Evolutionary conservation across 2,888 invertebrate genomes (phyloP), one percentile per base, ranked within the genome.

Genomic region (Belgica antarctica): DNA sequence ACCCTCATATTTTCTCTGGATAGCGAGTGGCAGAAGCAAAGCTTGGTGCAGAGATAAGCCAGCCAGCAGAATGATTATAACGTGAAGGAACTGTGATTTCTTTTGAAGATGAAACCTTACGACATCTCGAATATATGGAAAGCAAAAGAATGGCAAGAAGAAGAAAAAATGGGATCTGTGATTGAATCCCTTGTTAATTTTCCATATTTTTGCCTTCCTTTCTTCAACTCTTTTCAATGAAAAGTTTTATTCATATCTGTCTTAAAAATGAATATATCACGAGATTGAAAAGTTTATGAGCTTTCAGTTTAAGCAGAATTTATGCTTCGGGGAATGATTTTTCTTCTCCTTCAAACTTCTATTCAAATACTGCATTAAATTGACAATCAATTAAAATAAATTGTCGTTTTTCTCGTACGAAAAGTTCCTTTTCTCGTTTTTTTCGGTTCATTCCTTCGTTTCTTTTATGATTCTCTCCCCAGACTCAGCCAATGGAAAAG

Each of bases 381-480:
- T 62, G 62, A 62, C 62, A 62, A 62, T 31, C 62, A 62, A 62
- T 62, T 62, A 62, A 62, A 62, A 62, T 25, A 12, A 62, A 34
- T 62, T 34, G 34, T 34, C 62, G 62, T 62, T 59, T 31, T n/a
- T n/a, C 4, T n/a, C n/a, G 41, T 15, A 10, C 5, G 52, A 22
- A n/a, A 52, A 52, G 19, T 17, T 41, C 15, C 22, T 52, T 52
- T 52, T 52, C 19, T 52, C 22, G 52, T 52, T 22, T 22, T 12
- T 17, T 22, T 19, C 17, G 41, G 4, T 41, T 12, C 15, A n/a
- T n/a, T n/a, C n/a, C n/a, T n/a, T n/a, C n/a, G n/a, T n/a, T n/a
- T n/a, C n/a, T n/a, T n/a, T n/a, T n/a, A n/a, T n/a, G n/a, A n/a
- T n/a, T n/a, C n/a, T n/a, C n/a, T n/a, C n/a, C n/a, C n/a, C n/a